Conservation (phyloP, 2,888 invertebrate genomes). For the Xanthia togata region DNA sequence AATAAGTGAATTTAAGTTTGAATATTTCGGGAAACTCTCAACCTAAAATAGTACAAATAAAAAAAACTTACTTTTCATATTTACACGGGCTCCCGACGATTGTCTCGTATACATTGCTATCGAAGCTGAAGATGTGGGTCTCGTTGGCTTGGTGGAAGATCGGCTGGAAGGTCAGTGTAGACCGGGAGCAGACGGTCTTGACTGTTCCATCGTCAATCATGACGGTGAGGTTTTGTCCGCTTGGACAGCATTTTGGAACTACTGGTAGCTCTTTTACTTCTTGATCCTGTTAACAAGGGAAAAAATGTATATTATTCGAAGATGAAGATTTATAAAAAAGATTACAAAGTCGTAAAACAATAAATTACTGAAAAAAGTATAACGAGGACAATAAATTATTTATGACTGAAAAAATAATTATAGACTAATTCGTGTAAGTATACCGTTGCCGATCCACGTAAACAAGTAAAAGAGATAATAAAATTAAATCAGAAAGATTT, state of each 20-base stretch:
- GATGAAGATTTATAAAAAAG: background rate
- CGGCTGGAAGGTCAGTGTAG: slow-evolving; percentile 87
- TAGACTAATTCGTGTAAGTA: background rate
- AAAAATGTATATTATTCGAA: background rate
- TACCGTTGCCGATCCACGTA: background rate
- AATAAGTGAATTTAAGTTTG: too few species aligned
- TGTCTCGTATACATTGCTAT: slow-evolving; percentile 88
- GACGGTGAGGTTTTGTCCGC: slow-evolving; percentile 85
- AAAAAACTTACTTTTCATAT: slow-evolving; percentile 85
- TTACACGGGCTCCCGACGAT: slow-evolving; percentile 90
- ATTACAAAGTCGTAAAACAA: background rate
- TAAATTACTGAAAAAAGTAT: background rate
- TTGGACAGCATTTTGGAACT: slow-evolving; percentile 89
- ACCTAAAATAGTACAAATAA: slow-evolving; percentile 10
- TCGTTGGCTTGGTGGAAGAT: slow-evolving; percentile 88
- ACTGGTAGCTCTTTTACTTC: slow-evolving; percentile 84
- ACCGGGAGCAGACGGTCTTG: slow-evolving; percentile 79
- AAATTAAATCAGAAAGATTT: background rate
- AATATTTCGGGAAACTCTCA: background rate
- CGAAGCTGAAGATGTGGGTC: slow-evolving; percentile 85
- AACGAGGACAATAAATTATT: background rate
- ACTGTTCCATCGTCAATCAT: slow-evolving; percentile 76
- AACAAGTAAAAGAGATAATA: background rate
- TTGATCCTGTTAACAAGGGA: slow-evolving; percentile 74
- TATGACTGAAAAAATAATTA: background rate